phyloP scores from a whole-genome alignment of 2,113 vertebrate species.

The Onychostruthus taczanowskii region DNA sequence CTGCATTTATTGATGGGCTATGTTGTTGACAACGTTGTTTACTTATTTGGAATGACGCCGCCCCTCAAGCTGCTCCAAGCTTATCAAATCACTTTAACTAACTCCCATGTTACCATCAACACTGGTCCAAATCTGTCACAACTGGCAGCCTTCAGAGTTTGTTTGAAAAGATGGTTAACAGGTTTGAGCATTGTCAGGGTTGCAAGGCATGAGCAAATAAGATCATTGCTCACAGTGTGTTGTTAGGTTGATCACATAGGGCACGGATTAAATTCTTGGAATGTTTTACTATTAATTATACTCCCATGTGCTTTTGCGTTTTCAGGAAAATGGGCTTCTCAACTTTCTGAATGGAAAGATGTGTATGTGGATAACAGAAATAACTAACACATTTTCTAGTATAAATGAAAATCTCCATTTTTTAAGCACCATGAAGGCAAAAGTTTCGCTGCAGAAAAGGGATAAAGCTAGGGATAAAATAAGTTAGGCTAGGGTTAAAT shows the following conservation, averaged over 20 bases:
- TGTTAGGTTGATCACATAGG: background rate
- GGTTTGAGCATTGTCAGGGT: slow-evolving; percentile 37
- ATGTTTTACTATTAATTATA: background rate
- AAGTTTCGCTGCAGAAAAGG: background rate
- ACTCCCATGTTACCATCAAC: slow-evolving; percentile 65
- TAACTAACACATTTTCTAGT: background rate
- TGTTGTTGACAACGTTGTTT: slow-evolving; percentile 72
- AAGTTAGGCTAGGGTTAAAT: slow-evolving; percentile 47
- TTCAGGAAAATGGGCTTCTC: background rate
- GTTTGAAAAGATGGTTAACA: slow-evolving; percentile 70
- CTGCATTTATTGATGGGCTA: slow-evolving; percentile 27
- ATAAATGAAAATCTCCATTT: background rate
- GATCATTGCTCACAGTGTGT: background rate
- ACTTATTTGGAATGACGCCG: slow-evolving; percentile 57
- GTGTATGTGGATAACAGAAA: background rate
- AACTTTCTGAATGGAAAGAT: background rate
- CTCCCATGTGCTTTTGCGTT: background rate
- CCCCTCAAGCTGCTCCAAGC: slow-evolving; percentile 77
- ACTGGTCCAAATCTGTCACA: slow-evolving; percentile 75
- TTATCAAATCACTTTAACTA: slow-evolving; percentile 71
- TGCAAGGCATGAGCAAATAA: slow-evolving; percentile 44
- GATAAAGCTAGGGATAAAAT: background rate
- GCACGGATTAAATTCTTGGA: background rate
- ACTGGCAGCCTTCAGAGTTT: slow-evolving; percentile 73
- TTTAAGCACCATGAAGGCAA: background rate